Evolutionary conservation across 2,113 vertebrate genomes (phyloP).

Genomic region (Oryzias woworae): DNA sequence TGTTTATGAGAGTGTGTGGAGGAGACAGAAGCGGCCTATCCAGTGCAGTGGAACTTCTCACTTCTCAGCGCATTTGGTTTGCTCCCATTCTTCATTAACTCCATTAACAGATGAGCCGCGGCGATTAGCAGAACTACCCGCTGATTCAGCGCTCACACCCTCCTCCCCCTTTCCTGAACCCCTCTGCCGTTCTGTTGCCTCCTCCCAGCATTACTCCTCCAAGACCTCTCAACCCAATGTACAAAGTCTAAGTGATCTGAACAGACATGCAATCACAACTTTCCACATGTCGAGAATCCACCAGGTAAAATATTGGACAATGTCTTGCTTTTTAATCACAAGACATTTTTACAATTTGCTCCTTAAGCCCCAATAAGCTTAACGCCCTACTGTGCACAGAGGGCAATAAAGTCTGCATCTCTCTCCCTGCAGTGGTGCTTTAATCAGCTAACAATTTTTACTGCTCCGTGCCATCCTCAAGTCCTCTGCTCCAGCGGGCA

Average conservation of each 20-base stretch:
- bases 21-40: slow-evolving; percentile 70
- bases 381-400: slow-evolving; percentile 36
- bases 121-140: slow-evolving; percentile 82
- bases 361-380: slow-evolving; percentile 46
- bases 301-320: neutral
- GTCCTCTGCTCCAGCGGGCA: slow-evolving; percentile 53
- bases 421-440: slow-evolving; percentile 64
- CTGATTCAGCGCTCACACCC: slow-evolving; percentile 80
- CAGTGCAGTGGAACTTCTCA: slow-evolving; percentile 83
- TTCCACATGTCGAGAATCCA: neutral
- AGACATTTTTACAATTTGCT: slow-evolving; percentile 36
- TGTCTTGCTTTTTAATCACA: slow-evolving; percentile 33
- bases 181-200: slow-evolving; percentile 55
- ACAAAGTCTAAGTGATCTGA: slow-evolving; percentile 26
- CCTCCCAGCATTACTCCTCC: slow-evolving; percentile 52
- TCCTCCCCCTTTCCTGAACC: slow-evolving; percentile 30
- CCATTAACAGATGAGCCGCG: slow-evolving; percentile 85
- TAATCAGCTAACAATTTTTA: slow-evolving; percentile 66
- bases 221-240: slow-evolving; percentile 63
- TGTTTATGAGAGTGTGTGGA: slow-evolving; percentile 35
- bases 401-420: slow-evolving; percentile 54
- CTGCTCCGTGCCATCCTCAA: slow-evolving; percentile 67
- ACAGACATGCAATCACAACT: slow-evolving; percentile 12
- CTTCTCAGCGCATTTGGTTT: slow-evolving; percentile 83
- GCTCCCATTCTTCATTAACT: slow-evolving; percentile 86